Evolutionary conservation across 2,113 vertebrate genomes (phyloP).

Genomic region (Microtus oregoni): DNA sequence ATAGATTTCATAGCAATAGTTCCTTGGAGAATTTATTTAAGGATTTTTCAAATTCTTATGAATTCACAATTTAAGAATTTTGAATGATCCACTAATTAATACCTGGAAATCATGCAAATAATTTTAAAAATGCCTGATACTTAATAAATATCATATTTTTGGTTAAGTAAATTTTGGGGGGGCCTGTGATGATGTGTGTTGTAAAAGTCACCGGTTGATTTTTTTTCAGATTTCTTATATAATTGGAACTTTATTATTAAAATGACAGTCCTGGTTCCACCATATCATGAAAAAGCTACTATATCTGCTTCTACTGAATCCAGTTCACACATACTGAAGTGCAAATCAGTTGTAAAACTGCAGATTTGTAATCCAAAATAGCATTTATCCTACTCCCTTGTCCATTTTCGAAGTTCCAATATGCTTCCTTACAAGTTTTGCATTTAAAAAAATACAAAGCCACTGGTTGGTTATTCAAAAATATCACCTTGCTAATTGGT

Average conservation of each 20-base stretch:
- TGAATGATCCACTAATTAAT: neutral
- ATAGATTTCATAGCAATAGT: neutral
- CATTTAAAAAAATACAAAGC: neutral
- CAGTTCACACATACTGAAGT: neutral
- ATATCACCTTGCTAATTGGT: constrained; percentile 75
- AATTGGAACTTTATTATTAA: constrained; percentile 15
- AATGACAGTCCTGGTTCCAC: neutral
- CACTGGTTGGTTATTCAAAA: constrained; percentile 64
- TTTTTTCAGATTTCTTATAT: neutral
- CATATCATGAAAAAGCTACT: neutral
- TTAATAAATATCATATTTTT: neutral
- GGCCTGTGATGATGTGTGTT: neutral
- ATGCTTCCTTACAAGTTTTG: constrained; percentile 45
- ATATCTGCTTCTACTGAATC: neutral
- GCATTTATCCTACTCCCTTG: neutral
- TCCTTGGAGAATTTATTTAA: neutral
- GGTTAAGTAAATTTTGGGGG: neutral
- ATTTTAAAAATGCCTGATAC: neutral
- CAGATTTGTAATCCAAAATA: neutral
- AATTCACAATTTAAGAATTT: constrained; percentile 7
- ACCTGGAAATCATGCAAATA: neutral
- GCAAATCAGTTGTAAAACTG: constrained; percentile 23
- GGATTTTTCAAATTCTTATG: neutral
- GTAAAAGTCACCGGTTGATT: neutral
- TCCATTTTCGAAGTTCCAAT: constrained; percentile 43